Conservation (phyloP, 2,797 vertebrate species). For the Argentina silus region DNA sequence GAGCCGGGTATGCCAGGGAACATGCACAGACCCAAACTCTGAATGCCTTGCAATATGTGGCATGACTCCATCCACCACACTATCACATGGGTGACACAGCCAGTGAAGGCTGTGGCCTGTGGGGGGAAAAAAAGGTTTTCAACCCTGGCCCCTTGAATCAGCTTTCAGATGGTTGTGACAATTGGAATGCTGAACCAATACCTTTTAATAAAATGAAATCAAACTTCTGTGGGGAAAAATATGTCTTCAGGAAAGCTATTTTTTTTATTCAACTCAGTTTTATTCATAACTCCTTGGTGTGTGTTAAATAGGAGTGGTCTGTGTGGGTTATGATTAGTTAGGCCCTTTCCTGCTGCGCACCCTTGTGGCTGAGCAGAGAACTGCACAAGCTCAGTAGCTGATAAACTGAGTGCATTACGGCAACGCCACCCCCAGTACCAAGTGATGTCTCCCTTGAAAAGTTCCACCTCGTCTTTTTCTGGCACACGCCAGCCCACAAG, state of each 20-base stretch:
- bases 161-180: background rate
- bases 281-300: too few relatives aligned
- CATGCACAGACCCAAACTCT: slow-evolving; percentile 58
- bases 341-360: slow-evolving; percentile 3
- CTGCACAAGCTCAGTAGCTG: slow-evolving; percentile 20
- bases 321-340: slow-evolving; percentile 7
- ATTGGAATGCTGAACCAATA: slow-evolving; percentile 16
- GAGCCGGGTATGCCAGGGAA: background rate
- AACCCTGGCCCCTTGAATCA: too few relatives aligned
- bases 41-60: slow-evolving; percentile 12
- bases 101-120: too few relatives aligned
- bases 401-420: slow-evolving; percentile 12
- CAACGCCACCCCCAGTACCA: slow-evolving; percentile 24
- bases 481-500: slow-evolving; percentile 41
- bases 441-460: slow-evolving; percentile 5
- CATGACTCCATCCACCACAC: background rate
- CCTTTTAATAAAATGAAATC: slow-evolving; percentile 13
- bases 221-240: slow-evolving; percentile 24
- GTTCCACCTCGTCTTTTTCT: slow-evolving; percentile 30
- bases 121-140: too few relatives aligned
- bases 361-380: slow-evolving; percentile 30
- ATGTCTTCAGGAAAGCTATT: slow-evolving; percentile 1
- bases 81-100: background rate
- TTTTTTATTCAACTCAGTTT: too few relatives aligned
- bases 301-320: too few relatives aligned